phyloP scores from a whole-genome alignment of 2,113 vertebrate genomes.

The Saguinus imperator region DNA sequence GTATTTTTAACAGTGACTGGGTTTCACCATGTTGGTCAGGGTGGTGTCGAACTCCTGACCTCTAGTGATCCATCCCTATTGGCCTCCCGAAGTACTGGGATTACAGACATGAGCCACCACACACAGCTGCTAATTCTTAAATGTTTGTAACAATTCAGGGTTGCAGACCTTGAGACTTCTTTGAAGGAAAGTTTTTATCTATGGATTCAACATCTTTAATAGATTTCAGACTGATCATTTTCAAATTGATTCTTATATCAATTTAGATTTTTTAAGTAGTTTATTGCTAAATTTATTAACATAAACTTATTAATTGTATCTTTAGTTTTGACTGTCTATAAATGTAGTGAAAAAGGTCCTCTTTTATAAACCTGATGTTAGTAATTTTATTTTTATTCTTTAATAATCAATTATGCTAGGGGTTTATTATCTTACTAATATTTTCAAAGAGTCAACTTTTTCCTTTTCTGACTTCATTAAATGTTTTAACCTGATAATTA shows the following conservation, averaged over 20 bases:
- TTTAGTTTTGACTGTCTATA: background rate
- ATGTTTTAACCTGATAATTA: conserved; percentile 3
- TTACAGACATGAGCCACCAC: no score
- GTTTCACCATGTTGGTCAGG: no score
- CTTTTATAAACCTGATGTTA: background rate
- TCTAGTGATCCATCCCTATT: no score
- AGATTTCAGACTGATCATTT: background rate
- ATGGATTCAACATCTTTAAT: background rate
- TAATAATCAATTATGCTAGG: background rate
- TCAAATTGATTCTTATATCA: background rate
- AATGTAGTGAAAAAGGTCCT: background rate
- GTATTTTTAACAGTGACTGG: no score
- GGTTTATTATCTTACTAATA: background rate
- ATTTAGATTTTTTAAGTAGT: background rate
- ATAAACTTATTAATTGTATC: background rate
- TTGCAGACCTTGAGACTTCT: background rate
- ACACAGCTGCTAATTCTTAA: background rate
- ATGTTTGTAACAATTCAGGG: background rate
- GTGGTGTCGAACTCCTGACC: no score
- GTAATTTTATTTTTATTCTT: conserved; percentile 3
- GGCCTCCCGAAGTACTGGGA: no score
- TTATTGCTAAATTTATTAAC: background rate
- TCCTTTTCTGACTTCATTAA: background rate
- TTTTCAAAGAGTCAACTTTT: background rate
- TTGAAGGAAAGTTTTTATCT: conserved; percentile 31